Evolutionary conservation across 2,888 invertebrate genomes (phyloP).

Genomic region (Cephonodes hylas): DNA sequence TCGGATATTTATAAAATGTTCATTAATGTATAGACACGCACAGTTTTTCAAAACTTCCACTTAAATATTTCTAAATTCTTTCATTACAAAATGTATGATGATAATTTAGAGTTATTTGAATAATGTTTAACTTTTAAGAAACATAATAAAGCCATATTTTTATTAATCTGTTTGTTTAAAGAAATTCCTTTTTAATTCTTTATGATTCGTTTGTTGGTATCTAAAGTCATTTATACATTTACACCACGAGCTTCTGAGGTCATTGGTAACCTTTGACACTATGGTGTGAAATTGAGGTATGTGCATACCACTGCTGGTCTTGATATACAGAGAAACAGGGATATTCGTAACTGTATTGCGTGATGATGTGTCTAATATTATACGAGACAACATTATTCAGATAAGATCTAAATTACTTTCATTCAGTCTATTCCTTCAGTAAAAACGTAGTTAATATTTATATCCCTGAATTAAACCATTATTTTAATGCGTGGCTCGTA

Average conservation of each 20-base stretch:
- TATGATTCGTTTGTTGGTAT: no score
- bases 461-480: neutral
- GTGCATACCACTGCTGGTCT: no score
- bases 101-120: neutral
- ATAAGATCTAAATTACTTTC: neutral
- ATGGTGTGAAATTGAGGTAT: no score
- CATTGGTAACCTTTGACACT: no score
- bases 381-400: neutral
- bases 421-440: neutral
- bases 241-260: no score
- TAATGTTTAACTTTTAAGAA: no score
- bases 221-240: no score
- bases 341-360: no score
- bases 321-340: no score
- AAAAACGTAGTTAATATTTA: neutral
- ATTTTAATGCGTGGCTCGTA: neutral
- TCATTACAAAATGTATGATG: neutral
- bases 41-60: neutral
- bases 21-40: conserved; percentile 21
- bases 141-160: neutral
- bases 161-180: no score
- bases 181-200: no score
- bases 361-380: no score
- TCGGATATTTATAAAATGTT: neutral
- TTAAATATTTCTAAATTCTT: neutral